Base-by-base conservation (phyloP, 2,113 vertebrate genomes). In the Rhabdomys dilectus region DNA sequence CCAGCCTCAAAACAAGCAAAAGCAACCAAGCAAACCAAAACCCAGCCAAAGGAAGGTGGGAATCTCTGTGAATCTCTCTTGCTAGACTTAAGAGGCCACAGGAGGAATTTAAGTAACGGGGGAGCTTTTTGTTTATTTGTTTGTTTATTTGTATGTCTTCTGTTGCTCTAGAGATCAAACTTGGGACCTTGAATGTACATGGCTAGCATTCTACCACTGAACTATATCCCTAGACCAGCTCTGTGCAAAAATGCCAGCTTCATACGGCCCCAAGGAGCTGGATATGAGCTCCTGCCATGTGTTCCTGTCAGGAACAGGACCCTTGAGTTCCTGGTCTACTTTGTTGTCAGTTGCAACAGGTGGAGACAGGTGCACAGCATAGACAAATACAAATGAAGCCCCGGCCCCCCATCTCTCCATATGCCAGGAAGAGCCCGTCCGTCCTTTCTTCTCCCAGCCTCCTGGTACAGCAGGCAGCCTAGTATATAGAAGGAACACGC, bases 271-370 rank as follows among this genome's bases (percentile, higher is more conserved):
- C 10, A 1, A 64, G 36, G n/a, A 39, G 1, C 12, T 21, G 62
- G 53, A 39, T 51, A 62, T 42, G 56, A 51, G n/a, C 7, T 36
- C 45, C 75, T 73, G 10, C 39, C 29, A 6, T 24, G 9, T 1
- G 48, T n/a, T n/a, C n/a, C n/a, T n/a, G n/a, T 45, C 53, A 91
- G 64, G 51, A 81, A n/a, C n/a, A 86, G 34, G 21, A 94, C 84
- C 3, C 0, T 22, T 4, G 10, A 76, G 56, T 31, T 72, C 78
- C 17, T 22, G 39, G n/a, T 48, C 34, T 29, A 45, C 89, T 64
- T 45, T 58, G 26, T 48, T 58, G 62, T 68, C n/a, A 29, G 62
- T 3, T 51, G 34, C 26, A 76, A 88, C 1, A 15, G 22, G n/a
- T 31, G 81, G 7, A 80, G 60, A 93, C 24, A 36, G 53, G 13